Evolutionary conservation across 92 coral and sea anemone species (phyloP), one percentile per base, ranked within the genome.

Genomic region (Blastomussa wellsi): DNA sequence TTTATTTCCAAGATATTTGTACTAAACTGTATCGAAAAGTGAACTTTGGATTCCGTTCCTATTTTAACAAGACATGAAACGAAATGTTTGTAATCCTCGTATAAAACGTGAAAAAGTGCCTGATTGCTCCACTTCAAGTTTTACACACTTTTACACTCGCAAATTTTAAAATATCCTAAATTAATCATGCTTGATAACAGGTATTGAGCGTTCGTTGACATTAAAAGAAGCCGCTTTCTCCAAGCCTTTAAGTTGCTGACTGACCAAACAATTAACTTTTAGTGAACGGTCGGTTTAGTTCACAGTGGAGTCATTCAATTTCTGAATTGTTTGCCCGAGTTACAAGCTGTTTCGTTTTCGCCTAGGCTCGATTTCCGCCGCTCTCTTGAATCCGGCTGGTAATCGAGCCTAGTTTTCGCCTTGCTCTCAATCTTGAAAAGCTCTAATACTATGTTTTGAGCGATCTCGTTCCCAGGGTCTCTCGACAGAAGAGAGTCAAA

Each of bases 21-120:
- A 33, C 1, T n/a, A 65, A 19, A 42, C 51, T 62, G 37, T 52
- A 3, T 15, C 7, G 16, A 8, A 75, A 9, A 12, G 28, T 70
- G 86, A 52, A 82, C 86, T 82, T 82, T 72, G 86, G 70, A 52
- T 24, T 55, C n/a, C 5, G n/a, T 69, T 35, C 8, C 49, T 52
- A 1, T 66, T 55, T 80, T 68, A 32, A n/a, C n/a, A n/a, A 69
- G 76, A 65, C 44, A 19, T 22, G 33, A 68, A 68, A 71, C 36
- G 28, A 31, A 20, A 11, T 11, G 26, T 29, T 38, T 20, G 15
- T 60, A 62, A 79, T 39, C 53, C 28, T 35, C 47, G 16, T 68
- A 42, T 68, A 22, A 31, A 35, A 20, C 15, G 74, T 32, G 14
- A 10, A 20, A 0, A 68, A 68, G 41, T 68, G 20, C 39, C 41